Base-by-base conservation (phyloP, 2,113 vertebrate genomes). In the Myrmophylax atrothorax region DNA sequence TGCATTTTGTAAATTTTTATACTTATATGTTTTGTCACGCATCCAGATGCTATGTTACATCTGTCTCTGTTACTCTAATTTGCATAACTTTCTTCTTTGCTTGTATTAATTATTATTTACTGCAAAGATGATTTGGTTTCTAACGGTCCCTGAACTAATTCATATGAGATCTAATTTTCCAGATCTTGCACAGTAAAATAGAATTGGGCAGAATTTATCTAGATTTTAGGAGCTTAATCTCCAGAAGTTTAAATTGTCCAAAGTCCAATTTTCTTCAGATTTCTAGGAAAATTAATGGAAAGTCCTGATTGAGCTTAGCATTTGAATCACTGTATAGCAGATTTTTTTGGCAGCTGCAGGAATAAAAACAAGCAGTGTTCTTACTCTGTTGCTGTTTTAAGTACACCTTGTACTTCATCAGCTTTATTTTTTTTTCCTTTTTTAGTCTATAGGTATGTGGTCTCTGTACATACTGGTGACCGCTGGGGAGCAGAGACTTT, bases 401-500 rank as follows among this genome's bases (percentile, higher is more conserved):
- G 19, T 53, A 28, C 9, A 35, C 6, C 7, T 64, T 86, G 31
- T 50, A 76, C 18, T 26, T 56, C 62, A 64, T 50, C 35, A 72
- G 7, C 3, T 66, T 59, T 35, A 37, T 2, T 33, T 44, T 68
- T 18, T 11, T 59, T 58, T 49, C 35, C 31, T 84, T 77, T 84
- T 29, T 74, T 87, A 97, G 97, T 97, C 40, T 67, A 35, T 78
- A 95, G 95, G 7, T 98, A 97, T n/a, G 35, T 97, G 72, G 94
- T 98, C 68, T 97, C 93, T 89, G 80, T 98, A 24, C 94, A 97
- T 74, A 87, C 47, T 69, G 97, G 97, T 0, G 80, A 98, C 67
- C 1, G 3, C 42, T 98, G 97, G 97, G 97, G 89, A 95, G 93
- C 97, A 90, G 98, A 97, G 91, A 97, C 97, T 29, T 97, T 89